phyloP scores from a whole-genome alignment of 2,113 vertebrate genomes.

The Haemorhous mexicanus region DNA sequence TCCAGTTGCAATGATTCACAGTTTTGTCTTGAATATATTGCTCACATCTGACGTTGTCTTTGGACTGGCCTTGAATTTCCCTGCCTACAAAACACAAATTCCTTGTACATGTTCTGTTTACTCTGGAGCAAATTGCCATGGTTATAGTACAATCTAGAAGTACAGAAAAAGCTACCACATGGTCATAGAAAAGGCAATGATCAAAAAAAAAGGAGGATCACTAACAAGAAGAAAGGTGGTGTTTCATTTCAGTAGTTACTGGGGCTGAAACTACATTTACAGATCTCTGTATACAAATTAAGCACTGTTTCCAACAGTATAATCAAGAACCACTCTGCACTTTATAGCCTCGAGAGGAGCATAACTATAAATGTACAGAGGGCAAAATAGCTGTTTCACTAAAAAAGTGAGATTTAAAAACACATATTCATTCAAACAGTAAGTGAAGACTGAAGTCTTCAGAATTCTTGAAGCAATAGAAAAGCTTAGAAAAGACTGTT shows the following conservation, averaged over 20 bases:
- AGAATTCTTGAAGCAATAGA: neutral
- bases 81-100: neutral
- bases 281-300: neutral
- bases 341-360: neutral
- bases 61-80: neutral
- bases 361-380: neutral
- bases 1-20: neutral
- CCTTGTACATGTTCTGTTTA: neutral
- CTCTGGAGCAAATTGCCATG: neutral
- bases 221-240: neutral
- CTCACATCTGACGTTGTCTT: neutral
- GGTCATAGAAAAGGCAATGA: neutral
- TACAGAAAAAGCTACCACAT: neutral
- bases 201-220: neutral
- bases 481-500: accelerated
- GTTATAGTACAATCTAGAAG: neutral
- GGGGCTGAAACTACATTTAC: neutral
- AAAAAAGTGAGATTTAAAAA: neutral
- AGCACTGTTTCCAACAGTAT: neutral
- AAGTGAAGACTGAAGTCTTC: neutral
- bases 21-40: neutral
- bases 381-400: neutral
- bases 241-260: neutral
- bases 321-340: neutral
- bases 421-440: neutral